Percentiles rank a stretch among this genome's conserved stretches.
Evolutionary conservation across 1,140 invertebrate genomes (phyloP).

Genomic region (Dinoponera quadriceps): DNA sequence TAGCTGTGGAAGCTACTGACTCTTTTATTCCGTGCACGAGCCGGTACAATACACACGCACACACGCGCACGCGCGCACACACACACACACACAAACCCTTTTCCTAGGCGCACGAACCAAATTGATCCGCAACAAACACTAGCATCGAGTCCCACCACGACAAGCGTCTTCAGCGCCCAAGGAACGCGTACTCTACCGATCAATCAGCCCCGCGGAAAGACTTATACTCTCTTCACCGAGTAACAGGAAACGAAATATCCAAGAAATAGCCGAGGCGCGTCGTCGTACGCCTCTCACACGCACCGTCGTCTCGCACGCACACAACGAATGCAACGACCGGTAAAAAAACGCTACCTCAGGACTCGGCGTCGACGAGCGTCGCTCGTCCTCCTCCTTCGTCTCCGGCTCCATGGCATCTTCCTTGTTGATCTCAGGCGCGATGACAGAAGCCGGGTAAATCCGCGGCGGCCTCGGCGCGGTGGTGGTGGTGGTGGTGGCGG

Average conservation of each 20-base stretch:
- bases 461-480: constrained; percentile 53
- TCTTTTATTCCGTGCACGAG: no score
- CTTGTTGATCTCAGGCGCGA: constrained; percentile 64
- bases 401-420: constrained; percentile 81
- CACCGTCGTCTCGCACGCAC: background rate
- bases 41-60: no score
- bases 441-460: constrained; percentile 56
- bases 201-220: constrained; percentile 4
- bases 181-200: background rate
- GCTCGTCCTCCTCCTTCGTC: constrained; percentile 80
- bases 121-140: constrained; percentile 9
- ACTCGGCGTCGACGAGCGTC: constrained; percentile 77
- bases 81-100: background rate
- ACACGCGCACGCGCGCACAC: no score
- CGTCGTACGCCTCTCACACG: background rate
- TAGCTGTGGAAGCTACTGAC: no score
- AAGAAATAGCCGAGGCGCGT: background rate
- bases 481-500: no score
- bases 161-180: background rate
- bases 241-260: no score
- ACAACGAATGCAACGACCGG: background rate
- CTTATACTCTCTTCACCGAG: no score
- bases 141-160: no score
- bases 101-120: background rate
- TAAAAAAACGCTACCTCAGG: constrained; percentile 74